phyloP scores from a whole-genome alignment of 1,140 invertebrate genomes.

The Psilanteris sp. region DNA sequence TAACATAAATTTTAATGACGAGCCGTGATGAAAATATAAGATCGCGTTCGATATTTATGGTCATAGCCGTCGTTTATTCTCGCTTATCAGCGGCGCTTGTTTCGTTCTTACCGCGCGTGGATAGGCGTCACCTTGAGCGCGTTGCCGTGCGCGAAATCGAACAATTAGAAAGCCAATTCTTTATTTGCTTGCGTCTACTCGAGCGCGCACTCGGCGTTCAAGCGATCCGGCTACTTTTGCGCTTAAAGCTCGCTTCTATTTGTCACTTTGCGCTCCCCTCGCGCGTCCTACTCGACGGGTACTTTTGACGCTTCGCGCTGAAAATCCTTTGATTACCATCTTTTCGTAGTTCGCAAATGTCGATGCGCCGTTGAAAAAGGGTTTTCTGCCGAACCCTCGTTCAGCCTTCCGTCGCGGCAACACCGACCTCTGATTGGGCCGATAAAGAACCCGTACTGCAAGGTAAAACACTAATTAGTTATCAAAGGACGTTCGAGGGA shows the following conservation, averaged over 20 bases:
- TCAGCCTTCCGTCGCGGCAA: conserved; percentile 36
- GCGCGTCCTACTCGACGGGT: conserved; percentile 45
- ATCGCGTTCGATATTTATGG: conserved; percentile 77
- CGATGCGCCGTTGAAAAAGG: conserved; percentile 67
- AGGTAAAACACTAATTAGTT: conserved; percentile 80
- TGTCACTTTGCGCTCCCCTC: conserved; percentile 49
- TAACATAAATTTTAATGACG: conserved; percentile 81
- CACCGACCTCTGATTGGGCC: conserved; percentile 75
- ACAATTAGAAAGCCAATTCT: conserved; percentile 51
- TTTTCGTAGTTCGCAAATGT: conserved; percentile 66
- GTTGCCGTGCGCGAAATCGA: conserved; percentile 26
- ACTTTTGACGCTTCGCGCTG: conserved; percentile 70
- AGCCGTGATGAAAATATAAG: conserved; percentile 81
- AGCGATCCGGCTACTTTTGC: conserved; percentile 53
- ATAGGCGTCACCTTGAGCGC: conserved; percentile 39
- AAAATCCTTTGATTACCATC: conserved; percentile 75
- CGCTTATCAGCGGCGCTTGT: too few relatives aligned
- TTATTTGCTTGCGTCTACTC: conserved; percentile 51
- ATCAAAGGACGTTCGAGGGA: conserved; percentile 78
- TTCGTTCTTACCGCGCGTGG: too few relatives aligned
- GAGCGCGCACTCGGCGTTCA: conserved; percentile 20
- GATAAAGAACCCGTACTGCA: conserved; percentile 74
- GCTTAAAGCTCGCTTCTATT: conserved; percentile 33
- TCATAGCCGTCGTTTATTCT: conserved; percentile 53
- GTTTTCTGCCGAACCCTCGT: conserved; percentile 66